Conservation (phyloP, 2,888 invertebrate genomes). For the Eutolmus rufibarbis region DNA sequence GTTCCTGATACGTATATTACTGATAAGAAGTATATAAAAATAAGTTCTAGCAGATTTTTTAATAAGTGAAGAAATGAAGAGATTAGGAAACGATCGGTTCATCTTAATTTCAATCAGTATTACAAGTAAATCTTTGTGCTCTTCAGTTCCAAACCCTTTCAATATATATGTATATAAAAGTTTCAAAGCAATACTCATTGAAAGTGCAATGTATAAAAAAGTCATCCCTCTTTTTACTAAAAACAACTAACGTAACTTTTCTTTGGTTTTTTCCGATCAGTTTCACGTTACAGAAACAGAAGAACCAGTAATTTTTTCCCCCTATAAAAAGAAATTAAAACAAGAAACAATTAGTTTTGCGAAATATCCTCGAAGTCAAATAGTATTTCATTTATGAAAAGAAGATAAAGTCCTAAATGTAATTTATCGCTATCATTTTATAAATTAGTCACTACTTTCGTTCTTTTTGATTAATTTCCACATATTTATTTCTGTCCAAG, state of each 20-base stretch:
- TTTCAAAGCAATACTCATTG: slow-evolving; percentile 18
- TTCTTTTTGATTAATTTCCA: slow-evolving; percentile 33
- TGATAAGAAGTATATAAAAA: not conserved
- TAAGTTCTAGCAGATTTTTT: slow-evolving; percentile 4
- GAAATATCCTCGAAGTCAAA: slow-evolving; percentile 24
- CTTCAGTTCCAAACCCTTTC: slow-evolving; percentile 37
- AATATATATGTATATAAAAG: slow-evolving; percentile 43
- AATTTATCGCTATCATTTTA: slow-evolving; percentile 37
- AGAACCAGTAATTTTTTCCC: not conserved
- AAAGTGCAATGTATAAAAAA: slow-evolving; percentile 51
- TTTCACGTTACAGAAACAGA: not conserved
- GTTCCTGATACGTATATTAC: not conserved
- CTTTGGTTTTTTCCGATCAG: slow-evolving; percentile 13
- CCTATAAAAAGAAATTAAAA: not conserved
- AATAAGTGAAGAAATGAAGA: not conserved
- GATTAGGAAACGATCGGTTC: slow-evolving; percentile 28
- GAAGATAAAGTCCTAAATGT: not conserved
- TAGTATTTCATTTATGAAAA: slow-evolving; percentile 13
- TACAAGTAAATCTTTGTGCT: slow-evolving; percentile 32
- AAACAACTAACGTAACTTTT: slow-evolving; percentile 23
- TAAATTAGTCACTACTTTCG: slow-evolving; percentile 30
- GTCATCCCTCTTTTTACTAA: slow-evolving; percentile 14
- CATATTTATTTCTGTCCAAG: slow-evolving; percentile 15
- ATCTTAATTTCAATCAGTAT: not conserved
- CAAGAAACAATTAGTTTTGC: slow-evolving; percentile 4